These are phyloP conservation scores for Lagopus muta DNA, from an alignment of 2,113 vertebrate species.

Conservation along the genomic window DNA sequence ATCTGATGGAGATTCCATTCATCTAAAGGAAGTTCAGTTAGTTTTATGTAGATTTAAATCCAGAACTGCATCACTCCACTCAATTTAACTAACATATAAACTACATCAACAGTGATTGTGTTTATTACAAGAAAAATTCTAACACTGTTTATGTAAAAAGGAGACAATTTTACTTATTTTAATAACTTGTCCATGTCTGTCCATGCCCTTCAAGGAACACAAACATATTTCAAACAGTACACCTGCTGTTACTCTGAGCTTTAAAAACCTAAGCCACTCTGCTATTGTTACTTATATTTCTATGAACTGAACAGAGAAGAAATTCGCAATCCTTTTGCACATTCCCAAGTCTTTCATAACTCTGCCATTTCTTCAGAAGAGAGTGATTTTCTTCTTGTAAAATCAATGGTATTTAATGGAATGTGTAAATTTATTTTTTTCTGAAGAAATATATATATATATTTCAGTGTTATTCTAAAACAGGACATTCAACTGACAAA, in stretches of 20 bases:
- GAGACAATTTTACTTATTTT: background rate
- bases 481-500: background rate
- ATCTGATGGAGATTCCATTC: background rate
- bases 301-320: background rate
- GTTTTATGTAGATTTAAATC: background rate
- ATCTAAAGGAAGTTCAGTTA: background rate
- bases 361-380: background rate
- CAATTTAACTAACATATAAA: background rate
- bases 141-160: background rate
- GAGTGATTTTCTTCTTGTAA: background rate
- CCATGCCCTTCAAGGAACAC: background rate
- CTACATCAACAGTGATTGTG: background rate
- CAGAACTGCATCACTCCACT: background rate
- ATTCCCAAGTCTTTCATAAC: background rate
- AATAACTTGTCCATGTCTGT: background rate
- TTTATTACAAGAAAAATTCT: background rate
- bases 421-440: background rate
- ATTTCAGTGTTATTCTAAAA: background rate
- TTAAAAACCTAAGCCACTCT: background rate
- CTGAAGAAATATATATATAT: background rate
- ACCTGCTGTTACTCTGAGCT: background rate
- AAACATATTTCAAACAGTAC: background rate
- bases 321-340: background rate
- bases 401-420: background rate
- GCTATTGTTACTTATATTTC: background rate